These are phyloP conservation scores for Hypsibius dujardini DNA, from an alignment of 1,140 invertebrate genomes.

Conservation along the genomic window DNA sequence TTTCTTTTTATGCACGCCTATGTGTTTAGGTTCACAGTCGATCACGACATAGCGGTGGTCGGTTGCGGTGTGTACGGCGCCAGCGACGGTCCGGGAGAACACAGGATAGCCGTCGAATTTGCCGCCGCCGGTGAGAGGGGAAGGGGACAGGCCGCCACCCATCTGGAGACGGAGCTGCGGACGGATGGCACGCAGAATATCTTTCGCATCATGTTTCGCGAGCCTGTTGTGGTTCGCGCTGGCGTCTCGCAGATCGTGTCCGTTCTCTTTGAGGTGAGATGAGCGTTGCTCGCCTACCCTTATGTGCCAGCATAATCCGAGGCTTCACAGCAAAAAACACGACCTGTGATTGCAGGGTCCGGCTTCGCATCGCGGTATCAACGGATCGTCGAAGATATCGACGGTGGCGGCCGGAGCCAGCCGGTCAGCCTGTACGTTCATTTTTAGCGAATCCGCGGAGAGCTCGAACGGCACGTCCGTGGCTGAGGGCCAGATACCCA, in stretches of 20 bases:
- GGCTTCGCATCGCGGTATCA: neutral
- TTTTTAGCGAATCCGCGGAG: neutral
- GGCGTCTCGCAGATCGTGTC: neutral
- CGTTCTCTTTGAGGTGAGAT: slow-evolving; percentile 1
- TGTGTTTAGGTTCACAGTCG: neutral
- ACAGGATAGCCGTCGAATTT: neutral
- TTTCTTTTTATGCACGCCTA: too few species aligned
- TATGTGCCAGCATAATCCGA: neutral
- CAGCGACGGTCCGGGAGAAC: neutral
- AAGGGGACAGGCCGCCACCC: neutral
- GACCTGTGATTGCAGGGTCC: neutral
- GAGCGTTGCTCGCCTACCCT: neutral
- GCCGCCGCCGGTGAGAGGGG: neutral
- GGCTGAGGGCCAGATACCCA: neutral
- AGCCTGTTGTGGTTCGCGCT: neutral
- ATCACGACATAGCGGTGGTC: neutral
- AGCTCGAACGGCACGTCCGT: slow-evolving; percentile 5
- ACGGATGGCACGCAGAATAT: neutral
- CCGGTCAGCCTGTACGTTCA: neutral
- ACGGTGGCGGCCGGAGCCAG: neutral
- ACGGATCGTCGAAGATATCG: neutral
- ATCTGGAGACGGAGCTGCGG: neutral
- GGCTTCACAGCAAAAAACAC: neutral
- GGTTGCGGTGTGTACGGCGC: slow-evolving; percentile 6
- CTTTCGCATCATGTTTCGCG: neutral